Base-by-base conservation (phyloP, 2,113 vertebrate species). In the Miniopterus natalensis region DNA sequence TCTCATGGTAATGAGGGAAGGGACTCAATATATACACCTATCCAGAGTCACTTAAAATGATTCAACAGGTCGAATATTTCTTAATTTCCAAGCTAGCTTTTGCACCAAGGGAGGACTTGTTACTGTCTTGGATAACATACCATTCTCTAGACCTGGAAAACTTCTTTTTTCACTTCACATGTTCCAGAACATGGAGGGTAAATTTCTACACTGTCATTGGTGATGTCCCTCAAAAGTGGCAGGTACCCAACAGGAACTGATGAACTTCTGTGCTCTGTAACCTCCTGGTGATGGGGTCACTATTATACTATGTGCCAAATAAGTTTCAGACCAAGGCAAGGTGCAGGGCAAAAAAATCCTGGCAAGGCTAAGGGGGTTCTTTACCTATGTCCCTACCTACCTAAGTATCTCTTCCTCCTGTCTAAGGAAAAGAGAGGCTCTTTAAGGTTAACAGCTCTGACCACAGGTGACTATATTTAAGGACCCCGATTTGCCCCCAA, bases 81-180 rank as follows among this genome's bases (percentile, higher is more conserved):
- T 66, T 78, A 92, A 79, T 55, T 94, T 95, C 89, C 61, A 97
- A 97, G 94, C 88, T 93, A 96, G 65, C 66, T 90, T 17, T 87
- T 86, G 79, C 89, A 88, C n/a, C 95, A 95, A 97, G 77, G 36
- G 29, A 70, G 20, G 68, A 47, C 57, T 42, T 80, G 51, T 78
- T 96, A 81, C 71, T 92, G 75, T 94, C 84, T 71, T 65, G 95
- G 94, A 79, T n/a, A 93, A 78, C 18, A 51, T 4, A 96, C 92
- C 86, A 81, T 95, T 93, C 87, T 94, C 31, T 84, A 96, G 21
- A 45, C 59, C 65, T 94, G 83, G 73, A 97, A 97, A 96, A 91
- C 71, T 84, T 97, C 94, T 94, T 40, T 96, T 97, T 97, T 95
- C 88, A 96, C 95, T 83, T 94, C 97, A 95, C 94, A 97, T 95